Conservation (phyloP, 1,140 invertebrate species). For the Ostrea edulis region DNA sequence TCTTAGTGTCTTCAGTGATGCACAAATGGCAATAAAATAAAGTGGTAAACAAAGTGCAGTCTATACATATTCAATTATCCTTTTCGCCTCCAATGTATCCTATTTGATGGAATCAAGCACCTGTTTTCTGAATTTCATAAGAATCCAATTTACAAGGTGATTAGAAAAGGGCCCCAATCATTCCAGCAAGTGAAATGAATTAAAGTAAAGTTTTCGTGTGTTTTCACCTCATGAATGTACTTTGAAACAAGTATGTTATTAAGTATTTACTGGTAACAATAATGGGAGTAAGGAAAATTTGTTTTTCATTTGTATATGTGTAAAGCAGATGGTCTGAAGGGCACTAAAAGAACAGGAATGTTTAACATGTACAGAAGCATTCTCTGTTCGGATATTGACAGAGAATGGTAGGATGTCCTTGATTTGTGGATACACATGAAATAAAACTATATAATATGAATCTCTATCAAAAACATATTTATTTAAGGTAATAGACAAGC, state of each 20-base stretch:
- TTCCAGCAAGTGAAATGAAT: neutral
- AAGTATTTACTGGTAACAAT: neutral
- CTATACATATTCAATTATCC: no score
- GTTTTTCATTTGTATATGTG: neutral
- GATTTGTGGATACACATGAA: no score
- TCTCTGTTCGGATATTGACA: neutral
- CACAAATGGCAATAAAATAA: neutral
- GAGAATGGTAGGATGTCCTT: no score
- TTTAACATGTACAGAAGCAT: neutral
- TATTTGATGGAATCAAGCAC: neutral
- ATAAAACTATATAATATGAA: no score
- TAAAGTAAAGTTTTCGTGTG: conserved; percentile 3
- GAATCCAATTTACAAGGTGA: conserved; percentile 27
- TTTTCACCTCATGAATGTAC: neutral
- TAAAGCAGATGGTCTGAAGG: neutral
- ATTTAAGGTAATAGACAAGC: no score
- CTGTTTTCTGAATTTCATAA: neutral
- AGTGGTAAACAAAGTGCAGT: neutral
- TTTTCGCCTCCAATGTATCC: neutral
- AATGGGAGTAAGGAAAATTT: neutral
- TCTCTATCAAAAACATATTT: no score
- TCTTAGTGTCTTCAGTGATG: neutral
- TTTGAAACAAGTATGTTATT: neutral
- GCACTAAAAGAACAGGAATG: neutral
- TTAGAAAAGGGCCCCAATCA: neutral